Conservation (phyloP, 1,140 invertebrate genomes). For the Listronotus oregonensis region DNA sequence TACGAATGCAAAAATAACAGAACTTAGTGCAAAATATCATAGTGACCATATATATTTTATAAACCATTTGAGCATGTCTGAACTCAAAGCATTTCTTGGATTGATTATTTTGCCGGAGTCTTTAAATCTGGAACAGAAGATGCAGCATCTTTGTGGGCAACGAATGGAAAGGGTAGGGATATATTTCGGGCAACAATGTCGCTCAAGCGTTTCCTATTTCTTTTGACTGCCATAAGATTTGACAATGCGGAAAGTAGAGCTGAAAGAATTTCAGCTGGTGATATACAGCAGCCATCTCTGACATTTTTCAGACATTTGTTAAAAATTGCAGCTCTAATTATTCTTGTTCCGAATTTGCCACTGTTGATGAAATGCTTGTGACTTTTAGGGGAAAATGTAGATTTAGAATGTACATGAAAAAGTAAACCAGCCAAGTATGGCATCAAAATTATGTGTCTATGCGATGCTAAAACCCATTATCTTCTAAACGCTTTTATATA, state of each 20-base stretch:
- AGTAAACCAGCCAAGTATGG: conserved; percentile 26
- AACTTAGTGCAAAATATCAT: conserved; percentile 10
- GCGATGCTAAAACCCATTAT: conserved; percentile 20
- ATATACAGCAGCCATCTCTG: conserved; percentile 26
- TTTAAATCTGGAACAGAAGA: conserved; percentile 25
- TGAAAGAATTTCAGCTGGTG: conserved; percentile 14
- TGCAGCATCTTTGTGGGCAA: conserved; percentile 17
- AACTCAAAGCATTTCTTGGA: conserved; percentile 24
- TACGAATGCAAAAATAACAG: conserved; percentile 23
- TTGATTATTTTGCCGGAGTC: conserved; percentile 15
- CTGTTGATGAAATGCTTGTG: conserved; percentile 25
- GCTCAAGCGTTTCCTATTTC: conserved; percentile 21
- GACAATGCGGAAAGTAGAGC: conserved; percentile 24
- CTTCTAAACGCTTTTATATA: conserved; percentile 21
- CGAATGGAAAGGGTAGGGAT: conserved; percentile 21
- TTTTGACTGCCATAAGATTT: conserved; percentile 24
- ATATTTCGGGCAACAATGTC: conserved; percentile 33
- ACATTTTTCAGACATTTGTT: conserved; percentile 27
- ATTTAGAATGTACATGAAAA: conserved; percentile 26
- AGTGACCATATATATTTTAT: conserved; percentile 2
- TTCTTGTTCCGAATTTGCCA: conserved; percentile 7
- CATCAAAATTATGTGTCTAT: conserved; percentile 19
- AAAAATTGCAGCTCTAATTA: conserved; percentile 29
- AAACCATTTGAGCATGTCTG: conserved; percentile 8
- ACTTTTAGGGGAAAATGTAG: conserved; percentile 16